Percentiles rank a stretch among this genome's conserved stretches.
Conservation (phyloP, 2,797 vertebrate genomes). For the Microchirus variegatus region DNA sequence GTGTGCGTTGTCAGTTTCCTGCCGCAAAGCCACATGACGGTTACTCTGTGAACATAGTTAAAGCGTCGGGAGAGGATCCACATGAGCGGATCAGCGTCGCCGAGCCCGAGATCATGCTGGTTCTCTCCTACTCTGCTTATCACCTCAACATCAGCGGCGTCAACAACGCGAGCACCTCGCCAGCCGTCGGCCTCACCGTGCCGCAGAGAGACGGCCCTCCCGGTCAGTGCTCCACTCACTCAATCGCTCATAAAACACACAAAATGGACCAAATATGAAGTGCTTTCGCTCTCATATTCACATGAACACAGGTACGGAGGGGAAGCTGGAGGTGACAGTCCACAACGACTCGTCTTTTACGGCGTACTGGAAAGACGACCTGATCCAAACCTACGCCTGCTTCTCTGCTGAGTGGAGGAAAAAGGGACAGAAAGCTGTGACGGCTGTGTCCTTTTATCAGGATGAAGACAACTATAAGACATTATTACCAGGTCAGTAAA, state of each 20-base stretch:
- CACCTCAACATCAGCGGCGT: slow-evolving; percentile 59
- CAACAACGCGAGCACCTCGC: slow-evolving; percentile 73
- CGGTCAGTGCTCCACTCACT: slow-evolving; percentile 21
- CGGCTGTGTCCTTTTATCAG: slow-evolving; percentile 53
- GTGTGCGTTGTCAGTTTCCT: slow-evolving; percentile 63
- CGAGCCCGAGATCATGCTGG: slow-evolving; percentile 50
- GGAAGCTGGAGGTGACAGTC: slow-evolving; percentile 72
- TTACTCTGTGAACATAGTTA: slow-evolving; percentile 74
- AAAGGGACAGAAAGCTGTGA: slow-evolving; percentile 12
- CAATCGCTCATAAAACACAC: neutral
- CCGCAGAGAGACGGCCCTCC: neutral
- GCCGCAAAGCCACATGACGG: slow-evolving; percentile 45
- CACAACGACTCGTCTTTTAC: slow-evolving; percentile 62
- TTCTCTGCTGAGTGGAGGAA: slow-evolving; percentile 84
- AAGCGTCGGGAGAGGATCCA: slow-evolving; percentile 68
- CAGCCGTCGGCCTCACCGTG: slow-evolving; percentile 33
- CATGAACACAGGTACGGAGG: slow-evolving; percentile 31
- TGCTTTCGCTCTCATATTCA: neutral
- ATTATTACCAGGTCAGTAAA: slow-evolving; percentile 48
- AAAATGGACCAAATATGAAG: neutral
- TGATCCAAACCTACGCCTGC: slow-evolving; percentile 64
- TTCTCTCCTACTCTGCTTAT: slow-evolving; percentile 76
- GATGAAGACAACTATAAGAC: neutral
- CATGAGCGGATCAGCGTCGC: neutral
- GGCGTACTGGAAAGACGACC: slow-evolving; percentile 76